Evolutionary conservation across 2,797 vertebrate species (phyloP).

Genomic region (Notolabrus celidotus): DNA sequence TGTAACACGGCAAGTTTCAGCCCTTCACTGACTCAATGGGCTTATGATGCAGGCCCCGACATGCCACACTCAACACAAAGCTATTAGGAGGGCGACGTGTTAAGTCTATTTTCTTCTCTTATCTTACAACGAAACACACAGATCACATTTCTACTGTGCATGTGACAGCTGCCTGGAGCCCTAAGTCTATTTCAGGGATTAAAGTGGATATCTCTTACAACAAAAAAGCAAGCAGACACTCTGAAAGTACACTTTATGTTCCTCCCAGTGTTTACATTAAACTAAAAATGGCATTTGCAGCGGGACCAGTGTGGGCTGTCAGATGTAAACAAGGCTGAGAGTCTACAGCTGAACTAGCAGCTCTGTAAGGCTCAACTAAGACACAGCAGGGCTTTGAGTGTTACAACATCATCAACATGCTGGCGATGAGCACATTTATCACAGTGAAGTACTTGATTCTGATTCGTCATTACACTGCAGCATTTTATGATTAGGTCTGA

Average conservation of each 20-base stretch:
- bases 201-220: conserved; percentile 39
- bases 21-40: conserved; percentile 37
- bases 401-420: neutral
- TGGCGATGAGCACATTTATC: too few species aligned
- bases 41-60: conserved; percentile 50
- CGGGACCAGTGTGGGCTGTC: neutral
- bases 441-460: too few species aligned
- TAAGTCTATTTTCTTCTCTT: conserved; percentile 31
- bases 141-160: conserved; percentile 20
- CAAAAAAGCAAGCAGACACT: conserved; percentile 10
- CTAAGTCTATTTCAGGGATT: conserved; percentile 35
- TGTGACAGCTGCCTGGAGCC: conserved; percentile 30
- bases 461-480: too few species aligned
- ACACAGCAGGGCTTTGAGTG: neutral
- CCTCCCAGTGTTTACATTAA: conserved; percentile 1
- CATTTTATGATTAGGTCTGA: too few species aligned
- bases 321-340: neutral
- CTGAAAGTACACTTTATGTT: conserved; percentile 15
- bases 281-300: neutral
- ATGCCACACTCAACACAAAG: conserved; percentile 42
- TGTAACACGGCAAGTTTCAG: conserved; percentile 35
- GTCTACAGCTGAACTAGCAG: neutral
- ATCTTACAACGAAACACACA: conserved; percentile 36
- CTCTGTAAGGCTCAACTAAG: neutral
- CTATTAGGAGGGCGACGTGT: conserved; percentile 34